A percentile compares a stretch with the other conserved stretches of the same genome.
phyloP scores from a whole-genome alignment of 1,140 invertebrate species.

The Oscheius sp. region DNA sequence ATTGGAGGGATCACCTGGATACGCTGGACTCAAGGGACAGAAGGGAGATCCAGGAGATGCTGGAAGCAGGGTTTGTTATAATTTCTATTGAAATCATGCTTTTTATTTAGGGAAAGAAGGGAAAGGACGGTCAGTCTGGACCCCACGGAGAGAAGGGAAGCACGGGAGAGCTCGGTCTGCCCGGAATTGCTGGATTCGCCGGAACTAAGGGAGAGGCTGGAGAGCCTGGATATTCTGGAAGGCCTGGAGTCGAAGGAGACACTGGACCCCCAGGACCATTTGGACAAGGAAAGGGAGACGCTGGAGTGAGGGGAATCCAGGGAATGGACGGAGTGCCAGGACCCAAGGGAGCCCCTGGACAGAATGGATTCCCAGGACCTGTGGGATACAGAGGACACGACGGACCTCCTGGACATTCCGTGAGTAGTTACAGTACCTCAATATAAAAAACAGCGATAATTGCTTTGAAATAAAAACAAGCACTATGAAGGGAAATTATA shows the following conservation, averaged over 20 bases:
- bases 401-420: conserved; percentile 52
- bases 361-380: conserved; percentile 42
- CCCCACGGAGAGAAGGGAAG: conserved; percentile 39
- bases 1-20: conserved; percentile 54
- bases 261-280: conserved; percentile 53
- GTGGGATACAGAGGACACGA: conserved; percentile 53
- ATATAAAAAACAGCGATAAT: not conserved
- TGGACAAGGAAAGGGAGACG: conserved; percentile 46
- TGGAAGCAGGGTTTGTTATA: conserved; percentile 51
- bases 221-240: conserved; percentile 52
- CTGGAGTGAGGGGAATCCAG: conserved; percentile 52
- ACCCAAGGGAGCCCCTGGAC: conserved; percentile 50
- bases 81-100: not conserved
- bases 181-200: conserved; percentile 41
- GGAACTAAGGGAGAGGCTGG: conserved; percentile 55
- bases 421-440: not conserved
- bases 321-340: conserved; percentile 57
- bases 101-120: conserved; percentile 46
- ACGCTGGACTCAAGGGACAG: conserved; percentile 55
- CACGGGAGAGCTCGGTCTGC: conserved; percentile 37
- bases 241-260: conserved; percentile 56
- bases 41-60: conserved; percentile 58
- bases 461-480: no score
- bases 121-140: conserved; percentile 52
- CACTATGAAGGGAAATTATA: no score